Conservation (phyloP, 2,797 vertebrate genomes). For the Melanotaenia maccullochi region DNA sequence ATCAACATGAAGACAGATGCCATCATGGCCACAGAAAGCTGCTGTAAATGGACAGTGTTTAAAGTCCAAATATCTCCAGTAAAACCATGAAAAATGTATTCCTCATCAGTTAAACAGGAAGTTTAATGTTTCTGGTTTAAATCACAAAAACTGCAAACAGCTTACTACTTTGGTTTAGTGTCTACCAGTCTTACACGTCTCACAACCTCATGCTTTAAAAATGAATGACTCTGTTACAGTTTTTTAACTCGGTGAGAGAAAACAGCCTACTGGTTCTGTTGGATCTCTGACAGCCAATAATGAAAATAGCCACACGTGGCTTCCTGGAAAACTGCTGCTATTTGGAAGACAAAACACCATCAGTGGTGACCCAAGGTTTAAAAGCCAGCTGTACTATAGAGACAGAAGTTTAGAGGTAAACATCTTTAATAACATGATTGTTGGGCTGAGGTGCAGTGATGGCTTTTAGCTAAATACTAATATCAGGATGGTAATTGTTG, state of each 20-base stretch:
- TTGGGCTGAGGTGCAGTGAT: not conserved
- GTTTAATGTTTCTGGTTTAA: not conserved
- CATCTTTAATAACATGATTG: not conserved
- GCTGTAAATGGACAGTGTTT: constrained; percentile 7
- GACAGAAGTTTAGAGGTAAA: constrained; percentile 2
- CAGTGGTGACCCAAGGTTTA: not conserved
- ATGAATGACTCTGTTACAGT: constrained; percentile 2
- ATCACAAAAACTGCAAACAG: no score
- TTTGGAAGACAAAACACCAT: not conserved
- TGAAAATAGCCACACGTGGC: constrained; percentile 18
- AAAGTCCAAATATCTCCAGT: constrained; percentile 13
- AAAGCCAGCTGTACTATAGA: not conserved
- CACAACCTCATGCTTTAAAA: not conserved
- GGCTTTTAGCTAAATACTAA: not conserved
- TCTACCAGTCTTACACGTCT: not conserved
- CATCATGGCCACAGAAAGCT: not conserved
- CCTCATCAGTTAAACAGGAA: not conserved
- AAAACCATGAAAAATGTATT: constrained; percentile 1
- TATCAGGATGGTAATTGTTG: not conserved
- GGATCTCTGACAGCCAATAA: not conserved
- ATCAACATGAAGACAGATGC: not conserved
- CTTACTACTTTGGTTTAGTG: not conserved
- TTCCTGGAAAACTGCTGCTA: constrained; percentile 4
- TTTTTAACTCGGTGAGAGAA: not conserved
- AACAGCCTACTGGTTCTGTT: constrained; percentile 1